Evolutionary conservation across 30 jellyfish, hydroid and myxozoan genomes (phyloP).

Genomic region (Pseudorhiza aurosa): DNA sequence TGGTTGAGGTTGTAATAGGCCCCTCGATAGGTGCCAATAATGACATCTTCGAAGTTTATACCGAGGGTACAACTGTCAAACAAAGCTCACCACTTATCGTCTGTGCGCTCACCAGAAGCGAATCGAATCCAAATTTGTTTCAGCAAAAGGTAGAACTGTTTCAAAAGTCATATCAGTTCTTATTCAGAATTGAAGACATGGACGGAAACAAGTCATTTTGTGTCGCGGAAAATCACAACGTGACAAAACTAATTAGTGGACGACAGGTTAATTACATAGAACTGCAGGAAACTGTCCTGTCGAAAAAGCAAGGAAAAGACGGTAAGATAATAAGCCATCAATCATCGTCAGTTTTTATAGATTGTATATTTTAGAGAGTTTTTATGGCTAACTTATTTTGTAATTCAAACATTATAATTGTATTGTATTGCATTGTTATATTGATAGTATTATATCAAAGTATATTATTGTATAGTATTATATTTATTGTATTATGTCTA

Average conservation of each 20-base stretch:
- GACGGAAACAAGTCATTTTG: neutral
- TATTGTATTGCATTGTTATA: no score
- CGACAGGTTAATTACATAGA: conserved; percentile 26
- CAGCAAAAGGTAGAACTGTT: neutral
- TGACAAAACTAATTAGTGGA: conserved; percentile 19
- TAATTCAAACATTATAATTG: no score
- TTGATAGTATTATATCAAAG: no score
- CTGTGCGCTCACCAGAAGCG: neutral
- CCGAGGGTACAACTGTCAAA: neutral
- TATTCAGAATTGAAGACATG: conserved; percentile 6
- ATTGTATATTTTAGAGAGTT: neutral
- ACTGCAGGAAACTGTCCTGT: neutral
- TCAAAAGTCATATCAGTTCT: conserved; percentile 10
- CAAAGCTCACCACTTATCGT: conserved; percentile 16
- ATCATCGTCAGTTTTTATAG: neutral
- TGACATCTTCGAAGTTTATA: conserved; percentile 33
- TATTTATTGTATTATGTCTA: no score
- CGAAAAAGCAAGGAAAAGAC: conserved; percentile 4
- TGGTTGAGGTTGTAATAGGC: conserved; percentile 32
- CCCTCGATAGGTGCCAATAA: conserved; percentile 40
- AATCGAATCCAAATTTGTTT: neutral
- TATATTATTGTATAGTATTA: no score
- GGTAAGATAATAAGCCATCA: neutral
- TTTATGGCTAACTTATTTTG: neutral
- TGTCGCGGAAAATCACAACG: neutral